Conservation (phyloP, 1,140 invertebrate genomes). For the Drosophila ercepeae region DNA sequence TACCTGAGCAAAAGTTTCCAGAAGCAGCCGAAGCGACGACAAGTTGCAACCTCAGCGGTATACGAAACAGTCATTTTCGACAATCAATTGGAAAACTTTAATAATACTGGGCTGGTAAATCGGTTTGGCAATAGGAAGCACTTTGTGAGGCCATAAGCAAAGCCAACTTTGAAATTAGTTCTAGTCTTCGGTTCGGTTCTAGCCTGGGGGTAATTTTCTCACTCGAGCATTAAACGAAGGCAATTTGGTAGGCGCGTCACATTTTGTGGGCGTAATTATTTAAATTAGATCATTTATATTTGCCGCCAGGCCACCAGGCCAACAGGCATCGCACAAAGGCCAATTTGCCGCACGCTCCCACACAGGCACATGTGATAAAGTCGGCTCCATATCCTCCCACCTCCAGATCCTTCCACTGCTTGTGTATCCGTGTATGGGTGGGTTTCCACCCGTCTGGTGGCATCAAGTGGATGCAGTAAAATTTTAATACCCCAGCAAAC, state of each 20-base stretch:
- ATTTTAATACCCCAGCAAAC: conserved; percentile 66
- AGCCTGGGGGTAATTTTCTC: conserved; percentile 51
- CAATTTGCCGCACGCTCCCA: conserved; percentile 58
- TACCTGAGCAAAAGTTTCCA: conserved; percentile 91
- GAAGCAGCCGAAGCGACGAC: conserved; percentile 91
- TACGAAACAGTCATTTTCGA: conserved; percentile 92
- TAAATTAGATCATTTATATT: conserved; percentile 80
- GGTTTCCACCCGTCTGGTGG: conserved; percentile 10
- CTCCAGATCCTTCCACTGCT: conserved; percentile 5
- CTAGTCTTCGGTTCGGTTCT: conserved; percentile 27
- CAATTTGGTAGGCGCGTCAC: conserved; percentile 54
- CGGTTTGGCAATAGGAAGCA: conserved; percentile 26
- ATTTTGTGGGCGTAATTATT: conserved; percentile 75
- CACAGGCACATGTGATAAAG: conserved; percentile 59
- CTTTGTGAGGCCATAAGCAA: conserved; percentile 49
- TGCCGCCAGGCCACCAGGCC: conserved; percentile 61
- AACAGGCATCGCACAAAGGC: conserved; percentile 41
- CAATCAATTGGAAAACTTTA: conserved; percentile 43
- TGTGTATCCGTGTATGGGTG: background rate
- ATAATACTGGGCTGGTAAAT: conserved; percentile 21
- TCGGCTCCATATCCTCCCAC: conserved; percentile 13
- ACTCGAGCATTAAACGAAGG: conserved; percentile 65
- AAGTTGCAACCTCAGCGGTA: conserved; percentile 93
- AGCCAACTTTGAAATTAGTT: conserved; percentile 54
- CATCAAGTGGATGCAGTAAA: conserved; percentile 62